Evolutionary conservation across 2,797 vertebrate genomes (phyloP), one percentile per base, ranked within the genome.

Genomic region (Anomalospiza imberbis): DNA sequence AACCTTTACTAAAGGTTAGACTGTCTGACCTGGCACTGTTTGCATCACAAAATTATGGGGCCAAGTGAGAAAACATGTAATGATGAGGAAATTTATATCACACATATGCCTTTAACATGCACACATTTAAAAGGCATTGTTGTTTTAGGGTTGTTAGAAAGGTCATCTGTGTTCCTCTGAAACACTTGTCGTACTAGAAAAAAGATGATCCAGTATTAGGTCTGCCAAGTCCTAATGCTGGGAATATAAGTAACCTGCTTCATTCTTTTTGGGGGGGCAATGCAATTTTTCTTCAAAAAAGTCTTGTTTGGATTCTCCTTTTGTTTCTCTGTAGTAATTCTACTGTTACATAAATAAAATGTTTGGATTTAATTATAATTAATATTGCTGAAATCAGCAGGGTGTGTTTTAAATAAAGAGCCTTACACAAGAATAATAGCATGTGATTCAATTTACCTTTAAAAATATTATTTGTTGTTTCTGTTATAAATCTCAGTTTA

Each of bases 201-300:
- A 68, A 88, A 78, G 22, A 31, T 71, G 4, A 9, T 48, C 26
- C 57, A 55, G 17, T 53, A 42, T 63, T 25, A 65, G n/a, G 5
- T 68, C 88, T 95, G 18, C 15, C 48, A 83, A 38, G 10, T 71
- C 20, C 75, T 86, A 66, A 40, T 34, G 1, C 25, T 53, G 22
- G 20, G 5, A 77, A 4, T 47, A 15, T 45, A 66, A 91, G 9
- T 57, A 88, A 78, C 5, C 7, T 45, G 42, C 9, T 13, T 88
- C 16, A 20, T 5, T 1, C 1, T 48, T 26, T 1, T 10, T 21
- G 3, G 13, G 10, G 7, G 3, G 3, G 2, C 8, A 44, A 38
- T 54, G 2, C 21, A 16, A 13, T 55, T 75, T 90, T 88, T 58
- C 11, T 74, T 79, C 4, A 65, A 34, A 77, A 58, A 77, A 24